phyloP scores from a whole-genome alignment of 2,113 vertebrate genomes.

The Sander vitreus region DNA sequence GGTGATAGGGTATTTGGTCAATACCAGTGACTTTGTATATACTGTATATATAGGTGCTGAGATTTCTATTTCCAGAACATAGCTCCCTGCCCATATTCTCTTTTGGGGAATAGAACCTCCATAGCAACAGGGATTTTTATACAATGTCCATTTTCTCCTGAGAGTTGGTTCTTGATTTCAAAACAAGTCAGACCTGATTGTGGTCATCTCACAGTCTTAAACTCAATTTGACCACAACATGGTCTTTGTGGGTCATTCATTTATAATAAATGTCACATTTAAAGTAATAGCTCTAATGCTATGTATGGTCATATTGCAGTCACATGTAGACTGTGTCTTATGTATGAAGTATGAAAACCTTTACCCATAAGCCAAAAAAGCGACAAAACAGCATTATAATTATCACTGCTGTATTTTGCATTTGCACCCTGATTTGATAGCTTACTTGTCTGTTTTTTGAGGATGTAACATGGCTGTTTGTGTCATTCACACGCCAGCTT shows the following conservation, averaged over 20 bases:
- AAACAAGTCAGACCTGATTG: not conserved
- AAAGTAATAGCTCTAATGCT: no score
- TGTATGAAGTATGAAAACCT: not conserved
- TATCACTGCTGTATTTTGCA: not conserved
- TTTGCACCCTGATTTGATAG: not conserved
- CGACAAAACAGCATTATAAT: not conserved
- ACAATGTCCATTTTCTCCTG: not conserved
- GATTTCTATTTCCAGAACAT: not conserved
- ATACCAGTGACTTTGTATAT: not conserved
- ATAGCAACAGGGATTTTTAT: not conserved
- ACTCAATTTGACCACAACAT: not conserved
- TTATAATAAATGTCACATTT: no score
- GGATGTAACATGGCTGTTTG: constrained; percentile 31
- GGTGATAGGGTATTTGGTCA: not conserved
- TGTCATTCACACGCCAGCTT: constrained; percentile 29
- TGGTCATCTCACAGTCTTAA: not conserved
- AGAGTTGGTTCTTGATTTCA: not conserved
- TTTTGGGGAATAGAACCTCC: not conserved
- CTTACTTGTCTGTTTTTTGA: not conserved
- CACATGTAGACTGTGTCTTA: no score
- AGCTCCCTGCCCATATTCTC: not conserved
- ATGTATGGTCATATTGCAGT: no score
- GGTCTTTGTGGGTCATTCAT: not conserved
- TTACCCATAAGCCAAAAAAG: not conserved
- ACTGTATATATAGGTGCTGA: not conserved